phyloP scores from a whole-genome alignment of 2,888 invertebrate species.

The Pecten maximus region DNA sequence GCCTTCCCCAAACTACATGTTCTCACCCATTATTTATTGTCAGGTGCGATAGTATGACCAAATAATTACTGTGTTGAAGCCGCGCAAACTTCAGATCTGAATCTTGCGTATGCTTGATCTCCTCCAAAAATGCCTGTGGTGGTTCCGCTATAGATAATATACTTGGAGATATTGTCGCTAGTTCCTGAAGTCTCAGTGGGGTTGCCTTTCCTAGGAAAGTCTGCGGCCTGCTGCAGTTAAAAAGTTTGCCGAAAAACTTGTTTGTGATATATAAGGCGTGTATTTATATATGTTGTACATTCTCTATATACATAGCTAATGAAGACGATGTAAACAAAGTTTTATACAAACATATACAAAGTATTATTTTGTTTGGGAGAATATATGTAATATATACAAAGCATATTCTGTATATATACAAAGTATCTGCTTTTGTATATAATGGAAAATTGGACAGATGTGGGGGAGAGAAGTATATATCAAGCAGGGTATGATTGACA shows the following conservation, averaged over 20 bases:
- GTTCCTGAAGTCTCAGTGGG: slow-evolving; percentile 18
- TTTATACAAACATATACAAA: neutral
- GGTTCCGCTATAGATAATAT: slow-evolving; percentile 35
- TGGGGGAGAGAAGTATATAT: neutral
- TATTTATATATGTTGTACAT: slow-evolving; percentile 21
- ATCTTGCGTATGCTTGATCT: slow-evolving; percentile 16
- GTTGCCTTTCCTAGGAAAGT: slow-evolving; percentile 18
- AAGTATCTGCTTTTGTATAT: slow-evolving; percentile 30
- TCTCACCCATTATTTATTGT: slow-evolving; percentile 13
- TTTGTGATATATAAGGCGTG: slow-evolving; percentile 8
- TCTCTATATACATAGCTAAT: neutral
- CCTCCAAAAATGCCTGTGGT: neutral
- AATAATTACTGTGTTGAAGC: slow-evolving; percentile 24
- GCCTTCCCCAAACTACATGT: neutral
- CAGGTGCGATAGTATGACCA: slow-evolving; percentile 29
- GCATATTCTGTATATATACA: slow-evolving; percentile 27
- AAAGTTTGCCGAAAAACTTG: neutral
- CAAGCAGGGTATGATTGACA: neutral
- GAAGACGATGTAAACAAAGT: neutral
- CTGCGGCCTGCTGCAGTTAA: neutral
- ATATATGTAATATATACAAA: slow-evolving; percentile 28
- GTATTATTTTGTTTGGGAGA: slow-evolving; percentile 29
- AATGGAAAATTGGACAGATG: slow-evolving; percentile 8
- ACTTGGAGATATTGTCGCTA: slow-evolving; percentile 29
- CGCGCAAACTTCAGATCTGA: slow-evolving; percentile 18